A percentile compares a stretch with the other conserved stretches of the same genome.
phyloP scores from a whole-genome alignment of 2,888 invertebrate species.

The Quadroppia sp. region DNA sequence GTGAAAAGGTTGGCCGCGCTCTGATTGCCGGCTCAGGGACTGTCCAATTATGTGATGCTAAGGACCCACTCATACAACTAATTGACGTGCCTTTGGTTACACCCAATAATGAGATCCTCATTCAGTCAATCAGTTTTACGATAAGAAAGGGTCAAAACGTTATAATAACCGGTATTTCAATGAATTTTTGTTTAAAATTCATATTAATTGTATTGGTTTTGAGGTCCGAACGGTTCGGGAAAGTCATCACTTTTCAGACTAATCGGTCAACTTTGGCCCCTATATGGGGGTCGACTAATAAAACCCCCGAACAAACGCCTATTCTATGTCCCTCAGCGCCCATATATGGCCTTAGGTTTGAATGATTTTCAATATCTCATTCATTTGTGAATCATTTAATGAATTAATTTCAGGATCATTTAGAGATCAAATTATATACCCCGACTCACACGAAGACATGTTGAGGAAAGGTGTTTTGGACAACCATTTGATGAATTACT shows the following conservation, averaged over 20 bases:
- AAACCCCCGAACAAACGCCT: slow-evolving; percentile 93
- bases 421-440: slow-evolving; percentile 87
- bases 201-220: background rate
- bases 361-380: background rate
- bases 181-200: background rate
- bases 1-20: background rate
- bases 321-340: slow-evolving; percentile 79
- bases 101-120: slow-evolving; percentile 92
- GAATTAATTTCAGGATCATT: slow-evolving; percentile 67
- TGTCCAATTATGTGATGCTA: slow-evolving; percentile 39
- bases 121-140: slow-evolving; percentile 81
- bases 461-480: slow-evolving; percentile 66
- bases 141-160: slow-evolving; percentile 52
- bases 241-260: slow-evolving; percentile 95
- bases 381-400: background rate
- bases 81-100: slow-evolving; percentile 91
- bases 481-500: slow-evolving; percentile 67
- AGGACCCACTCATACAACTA: slow-evolving; percentile 58
- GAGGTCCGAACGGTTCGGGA: slow-evolving; percentile 96
- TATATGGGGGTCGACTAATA: slow-evolving; percentile 85
- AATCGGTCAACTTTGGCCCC: slow-evolving; percentile 94
- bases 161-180: slow-evolving; percentile 39
- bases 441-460: slow-evolving; percentile 85
- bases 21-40: slow-evolving; percentile 35
- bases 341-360: slow-evolving; percentile 42